Conservation (phyloP, 2,797 vertebrate species). For the Cheirogaleus major region DNA sequence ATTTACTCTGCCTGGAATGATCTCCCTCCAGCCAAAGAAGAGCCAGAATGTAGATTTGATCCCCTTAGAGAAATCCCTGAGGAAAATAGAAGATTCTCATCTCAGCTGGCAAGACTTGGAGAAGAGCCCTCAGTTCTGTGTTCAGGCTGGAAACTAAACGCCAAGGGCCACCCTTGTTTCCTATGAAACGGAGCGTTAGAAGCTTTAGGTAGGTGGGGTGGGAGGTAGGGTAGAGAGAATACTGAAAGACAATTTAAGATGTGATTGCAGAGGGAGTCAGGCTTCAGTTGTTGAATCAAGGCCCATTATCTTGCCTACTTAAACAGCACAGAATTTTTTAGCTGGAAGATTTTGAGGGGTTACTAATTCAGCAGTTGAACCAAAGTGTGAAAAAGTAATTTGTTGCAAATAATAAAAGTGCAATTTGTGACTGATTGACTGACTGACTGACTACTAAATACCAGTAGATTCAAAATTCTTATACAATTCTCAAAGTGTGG, state of each 20-base stretch:
- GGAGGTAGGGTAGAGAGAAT: not conserved
- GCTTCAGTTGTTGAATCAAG: not conserved
- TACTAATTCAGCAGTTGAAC: constrained; percentile 4
- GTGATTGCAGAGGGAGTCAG: not conserved
- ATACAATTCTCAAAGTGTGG: not conserved
- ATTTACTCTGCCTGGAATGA: not conserved
- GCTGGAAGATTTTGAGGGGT: not conserved
- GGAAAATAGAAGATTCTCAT: constrained; percentile 9
- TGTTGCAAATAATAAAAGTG: constrained; percentile 22
- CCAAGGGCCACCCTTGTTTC: not conserved
- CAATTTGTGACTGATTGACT: constrained; percentile 11
- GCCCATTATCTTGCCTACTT: constrained; percentile 9
- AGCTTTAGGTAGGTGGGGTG: not conserved
- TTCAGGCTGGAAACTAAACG: not conserved
- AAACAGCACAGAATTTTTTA: constrained; percentile 36
- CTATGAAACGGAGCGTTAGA: not conserved
- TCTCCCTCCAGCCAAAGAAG: not conserved
- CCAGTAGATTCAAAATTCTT: not conserved
- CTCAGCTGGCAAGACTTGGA: not conserved
- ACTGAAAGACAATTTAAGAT: not conserved
- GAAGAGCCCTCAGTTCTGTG: not conserved
- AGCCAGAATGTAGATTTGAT: constrained; percentile 8
- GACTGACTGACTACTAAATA: not conserved
- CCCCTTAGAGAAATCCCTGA: not conserved
- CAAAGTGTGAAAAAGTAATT: not conserved